Evolutionary conservation across 2,888 invertebrate species (phyloP), one percentile per base, ranked within the genome.

Genomic region (Lasioglossum malachurum): DNA sequence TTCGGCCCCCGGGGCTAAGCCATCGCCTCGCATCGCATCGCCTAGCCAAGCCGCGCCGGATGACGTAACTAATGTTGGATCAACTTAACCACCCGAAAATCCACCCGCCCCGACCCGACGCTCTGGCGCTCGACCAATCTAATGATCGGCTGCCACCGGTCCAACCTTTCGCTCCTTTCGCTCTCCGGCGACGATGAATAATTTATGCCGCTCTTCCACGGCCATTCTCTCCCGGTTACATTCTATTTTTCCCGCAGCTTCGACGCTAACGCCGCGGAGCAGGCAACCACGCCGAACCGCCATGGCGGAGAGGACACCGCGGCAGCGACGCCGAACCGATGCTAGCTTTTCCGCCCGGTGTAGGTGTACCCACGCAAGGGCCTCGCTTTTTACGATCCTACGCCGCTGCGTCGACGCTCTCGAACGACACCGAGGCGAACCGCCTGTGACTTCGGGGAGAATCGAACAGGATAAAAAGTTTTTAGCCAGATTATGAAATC

Each of bases 61-160:
- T 83, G 90, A 89, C 88, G 87, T 90, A 91, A 89, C 91, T 84
- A 88, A 91, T 83, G 89, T 85, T 86, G 75, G 85, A 89, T 89
- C 86, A 86, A 89, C 86, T 89, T 80, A 80, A 69, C 82, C 76
- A 67, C 35, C 49, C 49, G 23, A 53, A 53, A 53, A 53, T 53
- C 53, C 53, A 53, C 53, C 53, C 53, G 53, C 38, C 69, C 38
- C 69, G 23, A 31, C 23, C n/a, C 23, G 76, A 27, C 71, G 31
- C 60, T 64, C 79, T 87, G 90, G 87, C 88, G 87, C 72, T 83
- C 84, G 75, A 87, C 88, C 91, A 86, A 91, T 88, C 83, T 91
- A 87, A 91, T 88, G 89, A 87, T 88, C 84, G 83, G 64, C 46
- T 57, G 71, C 73, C 49, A 75, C 38, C 71, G 64, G 35, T 60